phyloP scores from a whole-genome alignment of 2,888 invertebrate species.

The Saturnia pavonia region DNA sequence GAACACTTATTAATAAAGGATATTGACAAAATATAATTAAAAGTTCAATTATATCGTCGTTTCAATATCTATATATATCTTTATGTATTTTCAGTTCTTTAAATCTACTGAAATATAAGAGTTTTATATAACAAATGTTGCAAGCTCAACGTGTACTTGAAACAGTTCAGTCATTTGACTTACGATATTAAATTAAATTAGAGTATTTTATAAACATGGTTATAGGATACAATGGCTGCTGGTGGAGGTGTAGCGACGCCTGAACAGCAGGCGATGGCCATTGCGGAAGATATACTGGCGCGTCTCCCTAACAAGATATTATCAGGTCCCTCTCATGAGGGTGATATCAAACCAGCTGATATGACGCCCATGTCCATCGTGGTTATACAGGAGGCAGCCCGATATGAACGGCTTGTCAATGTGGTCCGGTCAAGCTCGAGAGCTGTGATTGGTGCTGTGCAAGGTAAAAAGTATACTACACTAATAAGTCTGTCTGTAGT shows the following conservation, averaged over 20 bases:
- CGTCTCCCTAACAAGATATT: constrained; percentile 87
- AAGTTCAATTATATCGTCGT: neutral
- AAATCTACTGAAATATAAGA: neutral
- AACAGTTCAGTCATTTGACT: neutral
- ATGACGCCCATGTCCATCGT: constrained; percentile 97
- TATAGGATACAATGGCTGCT: constrained; percentile 83
- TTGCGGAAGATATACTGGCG: constrained; percentile 89
- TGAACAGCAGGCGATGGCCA: constrained; percentile 90
- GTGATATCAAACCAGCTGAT: constrained; percentile 88
- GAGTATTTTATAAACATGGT: neutral
- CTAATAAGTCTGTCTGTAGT: no score
- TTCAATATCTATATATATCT: no score
- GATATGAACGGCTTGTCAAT: constrained; percentile 88
- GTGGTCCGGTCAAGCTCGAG: constrained; percentile 88
- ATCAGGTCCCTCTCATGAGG: constrained; percentile 84
- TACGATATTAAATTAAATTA: neutral
- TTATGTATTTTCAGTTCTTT: neutral
- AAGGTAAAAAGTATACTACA: constrained; percentile 80
- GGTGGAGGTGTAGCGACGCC: constrained; percentile 85
- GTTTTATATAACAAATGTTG: neutral
- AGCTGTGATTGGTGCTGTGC: constrained; percentile 92
- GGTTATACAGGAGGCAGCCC: constrained; percentile 91
- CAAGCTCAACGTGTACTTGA: neutral
- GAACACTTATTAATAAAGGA: neutral
- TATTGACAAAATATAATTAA: neutral